phyloP scores from a whole-genome alignment of 2,888 invertebrate genomes.

The Polyploca ridens region DNA sequence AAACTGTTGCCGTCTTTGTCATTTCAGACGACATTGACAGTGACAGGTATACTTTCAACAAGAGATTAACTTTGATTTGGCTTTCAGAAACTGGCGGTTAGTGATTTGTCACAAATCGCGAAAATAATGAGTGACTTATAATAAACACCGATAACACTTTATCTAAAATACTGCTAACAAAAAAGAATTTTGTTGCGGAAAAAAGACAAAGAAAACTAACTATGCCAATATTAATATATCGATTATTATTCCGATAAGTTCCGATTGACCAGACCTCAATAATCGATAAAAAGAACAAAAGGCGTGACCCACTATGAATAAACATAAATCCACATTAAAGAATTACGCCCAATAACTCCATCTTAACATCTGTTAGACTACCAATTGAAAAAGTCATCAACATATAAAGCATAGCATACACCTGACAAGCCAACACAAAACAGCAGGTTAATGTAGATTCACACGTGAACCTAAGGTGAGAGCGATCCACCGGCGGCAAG shows the following conservation, averaged over 20 bases:
- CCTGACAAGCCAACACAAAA: slow-evolving; percentile 69
- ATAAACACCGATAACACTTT: neutral
- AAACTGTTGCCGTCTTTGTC: no score
- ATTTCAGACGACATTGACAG: no score
- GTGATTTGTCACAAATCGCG: neutral
- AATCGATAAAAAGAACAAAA: slow-evolving; percentile 57
- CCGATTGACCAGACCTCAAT: neutral
- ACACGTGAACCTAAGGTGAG: slow-evolving; percentile 83
- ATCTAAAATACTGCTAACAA: neutral
- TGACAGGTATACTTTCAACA: no score
- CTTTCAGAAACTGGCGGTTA: no score
- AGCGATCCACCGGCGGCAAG: slow-evolving; percentile 82
- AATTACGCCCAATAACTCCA: slow-evolving; percentile 75
- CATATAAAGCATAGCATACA: slow-evolving; percentile 55
- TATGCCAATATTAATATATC: neutral
- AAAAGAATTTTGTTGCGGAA: neutral
- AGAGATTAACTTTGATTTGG: no score
- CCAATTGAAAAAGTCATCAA: slow-evolving; percentile 71
- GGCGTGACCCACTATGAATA: slow-evolving; percentile 69
- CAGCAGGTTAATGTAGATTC: slow-evolving; percentile 80
- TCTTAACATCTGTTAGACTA: slow-evolving; percentile 61
- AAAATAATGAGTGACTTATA: neutral
- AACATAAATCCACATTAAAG: slow-evolving; percentile 74
- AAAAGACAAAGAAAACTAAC: neutral
- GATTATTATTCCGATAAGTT: neutral